Evolutionary conservation across 2,113 vertebrate genomes (phyloP).

Genomic region (Lophura nycthemera): DNA sequence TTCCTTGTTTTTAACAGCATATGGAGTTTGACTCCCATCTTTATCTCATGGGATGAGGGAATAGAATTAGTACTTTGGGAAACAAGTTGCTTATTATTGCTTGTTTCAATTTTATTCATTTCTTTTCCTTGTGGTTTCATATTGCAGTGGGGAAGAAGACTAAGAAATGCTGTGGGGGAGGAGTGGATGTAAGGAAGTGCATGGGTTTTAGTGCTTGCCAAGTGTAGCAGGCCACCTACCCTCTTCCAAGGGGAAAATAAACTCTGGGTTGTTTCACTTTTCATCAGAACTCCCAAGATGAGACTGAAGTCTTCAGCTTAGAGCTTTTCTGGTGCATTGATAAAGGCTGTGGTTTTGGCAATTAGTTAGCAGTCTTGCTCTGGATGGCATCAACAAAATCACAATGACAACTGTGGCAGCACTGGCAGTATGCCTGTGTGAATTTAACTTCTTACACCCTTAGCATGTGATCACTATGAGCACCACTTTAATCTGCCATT

Average conservation of each 20-base stretch:
- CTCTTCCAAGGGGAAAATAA: neutral
- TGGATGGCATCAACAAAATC: constrained; percentile 18
- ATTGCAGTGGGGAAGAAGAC: neutral
- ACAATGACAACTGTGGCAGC: constrained; percentile 1
- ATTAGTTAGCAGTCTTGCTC: neutral
- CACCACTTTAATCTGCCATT: neutral
- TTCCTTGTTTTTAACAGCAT: neutral
- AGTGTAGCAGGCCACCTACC: neutral
- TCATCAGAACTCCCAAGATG: neutral
- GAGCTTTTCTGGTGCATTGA: neutral
- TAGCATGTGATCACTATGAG: neutral
- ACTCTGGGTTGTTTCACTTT: neutral
- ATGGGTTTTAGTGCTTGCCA: neutral
- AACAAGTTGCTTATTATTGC: neutral
- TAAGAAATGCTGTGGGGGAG: rapidly evolving
- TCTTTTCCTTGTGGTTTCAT: neutral
- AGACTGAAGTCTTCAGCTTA: neutral
- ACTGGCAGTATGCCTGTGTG: neutral
- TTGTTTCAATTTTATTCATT: neutral
- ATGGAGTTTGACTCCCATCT: neutral
- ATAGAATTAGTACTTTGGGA: neutral
- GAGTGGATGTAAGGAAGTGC: neutral
- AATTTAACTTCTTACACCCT: neutral
- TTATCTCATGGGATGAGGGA: neutral
- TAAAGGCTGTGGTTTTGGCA: neutral